Percentiles rank a stretch among this genome's conserved stretches.
These are phyloP conservation scores for Choristoneura rosaceana DNA, from an alignment of 2,888 invertebrate genomes.

Conservation along the genomic window DNA sequence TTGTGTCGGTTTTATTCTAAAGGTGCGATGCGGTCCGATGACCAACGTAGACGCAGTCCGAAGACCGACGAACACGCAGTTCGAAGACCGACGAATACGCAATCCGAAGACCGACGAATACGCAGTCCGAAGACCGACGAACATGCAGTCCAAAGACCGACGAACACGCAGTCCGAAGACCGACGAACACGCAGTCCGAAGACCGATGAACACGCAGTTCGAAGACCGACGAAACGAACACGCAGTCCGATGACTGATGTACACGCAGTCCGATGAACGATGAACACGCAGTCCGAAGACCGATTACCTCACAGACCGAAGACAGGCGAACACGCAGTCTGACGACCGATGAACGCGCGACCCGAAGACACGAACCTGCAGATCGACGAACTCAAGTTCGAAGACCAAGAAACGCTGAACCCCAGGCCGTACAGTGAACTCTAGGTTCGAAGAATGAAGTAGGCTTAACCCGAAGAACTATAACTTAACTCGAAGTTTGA, in stretches of 20 bases:
- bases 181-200: slow-evolving; percentile 9
- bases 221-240: too few species aligned
- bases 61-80: slow-evolving; percentile 5
- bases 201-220: slow-evolving; percentile 6
- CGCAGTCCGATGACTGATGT: not conserved
- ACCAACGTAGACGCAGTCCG: not conserved
- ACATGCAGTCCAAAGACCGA: not conserved
- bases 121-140: not conserved
- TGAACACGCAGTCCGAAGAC: slow-evolving; percentile 11
- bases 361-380: not conserved
- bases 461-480: too few species aligned
- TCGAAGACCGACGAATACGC: not conserved
- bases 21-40: not conserved
- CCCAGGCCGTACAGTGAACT: not conserved
- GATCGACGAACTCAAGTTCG: not conserved
- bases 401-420: not conserved
- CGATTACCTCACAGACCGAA: slow-evolving; percentile 5
- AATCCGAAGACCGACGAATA: not conserved
- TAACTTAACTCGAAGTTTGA: not conserved
- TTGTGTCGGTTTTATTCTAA: too few species aligned
- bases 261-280: not conserved
- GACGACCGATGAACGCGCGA: not conserved
- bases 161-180: slow-evolving; percentile 11
- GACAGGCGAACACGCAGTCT: slow-evolving; percentile 2
- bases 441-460: slow-evolving; percentile 4